Conservation (phyloP, 2,888 invertebrate species). For the Drosophila planitibia region DNA sequence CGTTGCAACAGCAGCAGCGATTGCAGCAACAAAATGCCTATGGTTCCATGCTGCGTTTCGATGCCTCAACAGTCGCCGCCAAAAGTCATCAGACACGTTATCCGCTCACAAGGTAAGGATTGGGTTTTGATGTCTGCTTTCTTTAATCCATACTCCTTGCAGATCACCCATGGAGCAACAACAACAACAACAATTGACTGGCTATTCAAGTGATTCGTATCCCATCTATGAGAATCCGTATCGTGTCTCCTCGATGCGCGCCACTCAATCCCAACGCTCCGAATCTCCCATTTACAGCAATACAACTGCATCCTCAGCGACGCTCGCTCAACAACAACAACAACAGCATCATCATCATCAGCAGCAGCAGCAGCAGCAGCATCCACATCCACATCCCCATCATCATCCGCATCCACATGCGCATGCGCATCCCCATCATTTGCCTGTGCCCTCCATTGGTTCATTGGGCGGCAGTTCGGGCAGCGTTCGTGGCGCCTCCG, state of each 20-base stretch:
- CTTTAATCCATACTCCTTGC: neutral
- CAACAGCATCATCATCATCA: slow-evolving; percentile 51
- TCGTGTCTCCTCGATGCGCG: slow-evolving; percentile 80
- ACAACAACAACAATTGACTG: slow-evolving; percentile 61
- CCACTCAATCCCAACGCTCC: slow-evolving; percentile 81
- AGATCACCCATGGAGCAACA: slow-evolving; percentile 64
- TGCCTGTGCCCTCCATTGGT: slow-evolving; percentile 56
- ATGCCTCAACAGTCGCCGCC: slow-evolving; percentile 57
- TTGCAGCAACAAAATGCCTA: slow-evolving; percentile 46
- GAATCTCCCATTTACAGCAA: slow-evolving; percentile 87
- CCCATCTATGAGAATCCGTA: slow-evolving; percentile 87
- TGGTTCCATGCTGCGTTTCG: slow-evolving; percentile 69
- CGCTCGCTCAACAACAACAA: slow-evolving; percentile 51
- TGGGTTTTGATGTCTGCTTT: neutral
- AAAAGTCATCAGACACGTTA: slow-evolving; percentile 68
- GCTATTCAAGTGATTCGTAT: slow-evolving; percentile 85
- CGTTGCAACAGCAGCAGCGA: slow-evolving; percentile 70
- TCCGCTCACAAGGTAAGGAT: slow-evolving; percentile 51
- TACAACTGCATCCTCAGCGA: slow-evolving; percentile 84
- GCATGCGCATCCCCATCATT: slow-evolving; percentile 36
- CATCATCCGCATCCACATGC: slow-evolving; percentile 24
- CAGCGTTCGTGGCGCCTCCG: slow-evolving; percentile 63
- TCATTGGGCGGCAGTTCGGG: slow-evolving; percentile 67
- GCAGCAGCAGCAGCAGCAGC: slow-evolving; percentile 14
- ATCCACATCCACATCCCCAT: slow-evolving; percentile 50